Evolutionary conservation across 1,140 invertebrate species (phyloP).

Genomic region (Hyles euphorbiae): DNA sequence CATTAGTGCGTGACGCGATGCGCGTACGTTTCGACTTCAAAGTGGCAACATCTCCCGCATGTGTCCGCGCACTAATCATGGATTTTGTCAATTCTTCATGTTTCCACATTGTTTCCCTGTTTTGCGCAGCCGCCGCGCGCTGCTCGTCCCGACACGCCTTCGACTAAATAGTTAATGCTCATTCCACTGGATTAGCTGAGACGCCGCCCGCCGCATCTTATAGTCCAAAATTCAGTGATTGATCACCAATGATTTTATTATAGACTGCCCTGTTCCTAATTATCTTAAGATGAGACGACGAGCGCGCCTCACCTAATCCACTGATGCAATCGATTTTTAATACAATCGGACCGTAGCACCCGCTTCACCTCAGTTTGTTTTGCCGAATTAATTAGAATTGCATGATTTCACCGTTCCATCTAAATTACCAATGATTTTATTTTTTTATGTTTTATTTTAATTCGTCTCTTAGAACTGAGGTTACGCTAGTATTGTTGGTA

Average conservation of each 20-base stretch:
- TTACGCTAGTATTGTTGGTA: conserved; percentile 27
- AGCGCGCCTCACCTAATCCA: conserved; percentile 65
- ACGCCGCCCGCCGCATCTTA: conserved; percentile 41
- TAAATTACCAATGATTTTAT: conserved; percentile 21
- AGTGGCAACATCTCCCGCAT: not conserved
- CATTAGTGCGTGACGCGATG: conserved; percentile 39
- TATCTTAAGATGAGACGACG: conserved; percentile 44
- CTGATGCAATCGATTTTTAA: conserved; percentile 30
- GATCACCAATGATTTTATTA: conserved; percentile 70
- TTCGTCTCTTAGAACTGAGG: conserved; percentile 37
- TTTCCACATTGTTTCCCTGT: conserved; percentile 32
- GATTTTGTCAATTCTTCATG: conserved; percentile 7
- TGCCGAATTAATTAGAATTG: conserved; percentile 26
- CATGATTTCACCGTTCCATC: conserved; percentile 6
- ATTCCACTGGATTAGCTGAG: conserved; percentile 60
- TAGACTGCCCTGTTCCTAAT: conserved; percentile 70
- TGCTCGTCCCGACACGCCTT: conserved; percentile 54
- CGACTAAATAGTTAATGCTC: conserved; percentile 43
- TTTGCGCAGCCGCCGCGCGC: conserved; percentile 44
- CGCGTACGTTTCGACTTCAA: no score
- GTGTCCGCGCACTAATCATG: no score
- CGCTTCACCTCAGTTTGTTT: conserved; percentile 49
- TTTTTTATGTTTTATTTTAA: conserved; percentile 18
- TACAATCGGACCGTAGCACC: conserved; percentile 11
- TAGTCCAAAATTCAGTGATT: conserved; percentile 71